Base-by-base conservation (phyloP, 2,113 vertebrate species). In the Apodemus speciosus region DNA sequence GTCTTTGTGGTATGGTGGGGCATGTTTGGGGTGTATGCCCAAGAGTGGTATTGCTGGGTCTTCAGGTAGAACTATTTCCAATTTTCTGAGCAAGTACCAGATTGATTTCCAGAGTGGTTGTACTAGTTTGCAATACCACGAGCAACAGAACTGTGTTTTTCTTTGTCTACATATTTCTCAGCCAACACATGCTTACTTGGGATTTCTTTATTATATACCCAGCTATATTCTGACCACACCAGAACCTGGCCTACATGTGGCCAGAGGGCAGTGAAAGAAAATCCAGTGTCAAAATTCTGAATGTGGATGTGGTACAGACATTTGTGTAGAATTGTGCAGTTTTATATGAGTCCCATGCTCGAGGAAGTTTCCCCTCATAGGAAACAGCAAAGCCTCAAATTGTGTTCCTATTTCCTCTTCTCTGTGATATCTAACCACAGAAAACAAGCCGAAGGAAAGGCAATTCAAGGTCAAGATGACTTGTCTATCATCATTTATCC, bases 241-340 rank as follows among this genome's bases (percentile, higher is more conserved):
- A 80, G 56, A 62, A 49, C 1, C 7, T 38, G 75, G 32, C 3
- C 4, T 38, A 43, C 20, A 23, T 2, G 7, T 71, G 6, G 3
- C 14, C 35, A 88, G 32, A n/a, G 21, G 11, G 8, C 21, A 35
- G 4, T 64, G 3, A 53, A 20, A 16, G 66, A 20, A 68, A 16
- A 0, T 11, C 9, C 13, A 49, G 27, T 15, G 23, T 25, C 10
- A 1, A 15, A 43, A 9, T 69, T 49, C 4, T 80, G 58, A 30
- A 0, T 27, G 38, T 30, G 0, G 13, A 85, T 32, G 4, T 0
- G 2, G 1, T 32, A 1, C 13, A 83, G 69, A 87, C 18, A 56
- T 53, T 83, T 79, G 21, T 35, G 0, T 32, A 1, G 60, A 75
- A 71, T 5, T 15, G 2, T 38, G 27, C 4, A 87, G 20, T 46